phyloP scores from a whole-genome alignment of 2,113 vertebrate genomes.

The Mustela lutreola region DNA sequence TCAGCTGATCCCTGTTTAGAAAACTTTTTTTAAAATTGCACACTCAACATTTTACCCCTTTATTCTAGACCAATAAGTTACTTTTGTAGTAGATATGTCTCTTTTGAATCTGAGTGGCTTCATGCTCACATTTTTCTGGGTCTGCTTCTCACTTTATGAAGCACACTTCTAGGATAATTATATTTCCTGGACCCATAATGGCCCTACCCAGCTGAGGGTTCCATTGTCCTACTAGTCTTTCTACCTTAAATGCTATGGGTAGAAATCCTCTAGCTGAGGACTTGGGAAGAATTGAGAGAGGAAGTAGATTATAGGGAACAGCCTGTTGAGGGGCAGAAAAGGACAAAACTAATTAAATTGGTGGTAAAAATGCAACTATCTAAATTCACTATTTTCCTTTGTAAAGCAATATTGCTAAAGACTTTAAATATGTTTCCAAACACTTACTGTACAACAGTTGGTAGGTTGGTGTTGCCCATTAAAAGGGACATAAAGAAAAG shows the following conservation, averaged over 20 bases:
- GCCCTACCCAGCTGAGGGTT: background rate
- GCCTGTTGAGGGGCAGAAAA: background rate
- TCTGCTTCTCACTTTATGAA: background rate
- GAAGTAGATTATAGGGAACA: background rate
- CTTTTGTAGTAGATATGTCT: background rate
- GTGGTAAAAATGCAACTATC: background rate
- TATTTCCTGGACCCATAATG: background rate
- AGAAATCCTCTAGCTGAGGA: background rate
- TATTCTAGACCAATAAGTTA: background rate
- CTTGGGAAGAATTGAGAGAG: background rate
- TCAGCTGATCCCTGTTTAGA: background rate
- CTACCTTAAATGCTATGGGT: background rate
- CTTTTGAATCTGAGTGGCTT: background rate
- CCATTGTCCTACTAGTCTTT: background rate
- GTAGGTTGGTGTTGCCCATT: background rate
- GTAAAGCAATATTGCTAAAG: background rate
- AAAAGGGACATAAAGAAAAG: background rate
- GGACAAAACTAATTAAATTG: background rate
- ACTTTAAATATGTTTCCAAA: constrained; percentile 24
- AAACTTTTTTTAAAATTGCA: background rate
- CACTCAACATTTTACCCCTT: background rate
- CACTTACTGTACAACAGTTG: background rate
- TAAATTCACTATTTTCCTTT: background rate
- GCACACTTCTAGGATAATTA: background rate
- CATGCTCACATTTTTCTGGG: background rate